phyloP scores from a whole-genome alignment of 2,797 vertebrate genomes.

The Eospalax fontanierii region DNA sequence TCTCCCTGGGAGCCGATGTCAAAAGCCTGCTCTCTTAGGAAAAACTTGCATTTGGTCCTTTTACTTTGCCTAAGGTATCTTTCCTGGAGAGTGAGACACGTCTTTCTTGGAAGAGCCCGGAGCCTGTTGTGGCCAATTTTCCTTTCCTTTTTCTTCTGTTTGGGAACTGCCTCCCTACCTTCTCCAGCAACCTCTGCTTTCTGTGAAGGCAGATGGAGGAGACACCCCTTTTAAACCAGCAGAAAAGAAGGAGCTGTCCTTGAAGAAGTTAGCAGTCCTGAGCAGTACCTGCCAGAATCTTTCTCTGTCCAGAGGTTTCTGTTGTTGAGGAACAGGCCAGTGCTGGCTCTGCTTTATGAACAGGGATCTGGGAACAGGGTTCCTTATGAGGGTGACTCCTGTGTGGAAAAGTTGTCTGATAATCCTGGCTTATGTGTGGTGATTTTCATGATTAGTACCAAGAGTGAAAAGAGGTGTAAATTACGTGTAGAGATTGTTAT shows the following conservation, averaged over 20 bases:
- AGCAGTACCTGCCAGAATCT: neutral
- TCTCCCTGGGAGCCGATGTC: rapidly evolving
- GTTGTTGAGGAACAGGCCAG: neutral
- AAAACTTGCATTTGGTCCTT: rapidly evolving
- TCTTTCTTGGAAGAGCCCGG: neutral
- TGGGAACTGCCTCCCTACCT: neutral
- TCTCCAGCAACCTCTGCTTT: neutral
- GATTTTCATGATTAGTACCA: neutral
- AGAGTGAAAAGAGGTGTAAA: neutral
- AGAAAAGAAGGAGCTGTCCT: neutral
- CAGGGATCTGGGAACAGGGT: neutral
- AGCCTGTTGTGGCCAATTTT: neutral
- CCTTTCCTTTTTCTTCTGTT: neutral
- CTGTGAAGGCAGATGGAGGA: neutral
- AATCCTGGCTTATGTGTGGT: neutral
- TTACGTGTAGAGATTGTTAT: neutral
- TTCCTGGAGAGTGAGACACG: neutral
- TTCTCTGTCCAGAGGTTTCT: neutral
- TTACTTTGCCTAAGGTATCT: neutral
- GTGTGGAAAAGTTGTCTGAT: neutral
- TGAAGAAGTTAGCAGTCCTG: neutral
- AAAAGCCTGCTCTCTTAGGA: rapidly evolving
- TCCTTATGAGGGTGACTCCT: neutral
- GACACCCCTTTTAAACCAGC: neutral
- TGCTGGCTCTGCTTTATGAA: neutral